These are phyloP conservation scores for Hedya salicella DNA, from an alignment of 2,888 invertebrate genomes.

Conservation along the genomic window DNA sequence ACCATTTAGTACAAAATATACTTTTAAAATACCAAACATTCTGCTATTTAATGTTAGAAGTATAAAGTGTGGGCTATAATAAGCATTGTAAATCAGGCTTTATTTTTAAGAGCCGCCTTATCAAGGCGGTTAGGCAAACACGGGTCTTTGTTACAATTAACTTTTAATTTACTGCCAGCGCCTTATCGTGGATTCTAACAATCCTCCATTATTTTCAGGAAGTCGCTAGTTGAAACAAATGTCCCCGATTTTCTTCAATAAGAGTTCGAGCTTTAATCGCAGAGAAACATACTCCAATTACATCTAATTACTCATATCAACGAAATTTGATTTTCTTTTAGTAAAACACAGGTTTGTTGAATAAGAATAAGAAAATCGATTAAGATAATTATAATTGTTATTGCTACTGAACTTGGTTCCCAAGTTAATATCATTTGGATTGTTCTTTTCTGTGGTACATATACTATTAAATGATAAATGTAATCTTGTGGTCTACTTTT, in stretches of 20 bases:
- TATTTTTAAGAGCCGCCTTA: slow-evolving; percentile 57
- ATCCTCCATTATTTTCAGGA: slow-evolving; percentile 63
- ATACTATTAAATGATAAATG: too few species aligned
- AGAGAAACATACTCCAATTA: background rate
- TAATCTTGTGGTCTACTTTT: too few species aligned
- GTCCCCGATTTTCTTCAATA: slow-evolving; percentile 39
- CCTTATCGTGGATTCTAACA: slow-evolving; percentile 56
- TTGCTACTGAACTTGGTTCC: too few species aligned
- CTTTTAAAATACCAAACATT: too few species aligned
- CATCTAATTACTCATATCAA: background rate
- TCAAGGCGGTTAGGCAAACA: slow-evolving; percentile 62
- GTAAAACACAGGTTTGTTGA: too few species aligned
- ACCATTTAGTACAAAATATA: too few species aligned
- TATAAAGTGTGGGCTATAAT: slow-evolving; percentile 10
- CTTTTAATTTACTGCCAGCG: slow-evolving; percentile 62
- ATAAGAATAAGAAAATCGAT: too few species aligned
- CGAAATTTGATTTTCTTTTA: background rate
- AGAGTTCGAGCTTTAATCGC: slow-evolving; percentile 41
- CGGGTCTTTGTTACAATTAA: slow-evolving; percentile 68
- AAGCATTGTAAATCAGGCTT: slow-evolving; percentile 43
- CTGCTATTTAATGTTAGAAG: too few species aligned
- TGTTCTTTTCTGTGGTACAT: too few species aligned
- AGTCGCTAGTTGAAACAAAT: slow-evolving; percentile 55
- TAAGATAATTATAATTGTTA: too few species aligned
- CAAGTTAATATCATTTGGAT: too few species aligned